Evolutionary conservation across 1,140 invertebrate species (phyloP).

Genomic region (Cecropterus lyciades): DNA sequence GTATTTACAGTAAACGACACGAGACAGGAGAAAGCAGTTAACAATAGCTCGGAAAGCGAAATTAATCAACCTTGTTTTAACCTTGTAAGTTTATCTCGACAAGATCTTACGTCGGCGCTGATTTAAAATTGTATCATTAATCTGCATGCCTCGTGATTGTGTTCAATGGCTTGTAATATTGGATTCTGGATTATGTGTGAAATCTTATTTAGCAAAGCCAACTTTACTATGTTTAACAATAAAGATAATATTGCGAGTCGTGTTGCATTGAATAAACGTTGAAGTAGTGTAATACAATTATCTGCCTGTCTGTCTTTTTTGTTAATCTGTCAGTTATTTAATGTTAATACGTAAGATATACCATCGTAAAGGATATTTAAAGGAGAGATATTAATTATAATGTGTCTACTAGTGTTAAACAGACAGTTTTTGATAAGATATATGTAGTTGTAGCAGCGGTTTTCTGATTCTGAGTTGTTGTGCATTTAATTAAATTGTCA

Average conservation of each 20-base stretch:
- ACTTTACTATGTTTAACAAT: slow-evolving; percentile 9
- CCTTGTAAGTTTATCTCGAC: slow-evolving; percentile 33
- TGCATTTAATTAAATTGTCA: too few relatives aligned
- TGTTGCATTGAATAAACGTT: background rate
- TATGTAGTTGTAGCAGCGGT: too few relatives aligned
- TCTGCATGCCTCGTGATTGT: slow-evolving; percentile 25
- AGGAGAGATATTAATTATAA: too few relatives aligned
- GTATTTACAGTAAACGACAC: slow-evolving; percentile 12
- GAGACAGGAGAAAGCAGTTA: slow-evolving; percentile 27
- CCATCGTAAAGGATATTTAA: background rate
- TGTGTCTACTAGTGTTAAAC: too few relatives aligned
- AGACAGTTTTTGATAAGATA: too few relatives aligned
- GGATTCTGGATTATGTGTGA: slow-evolving; percentile 17
- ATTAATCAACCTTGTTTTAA: slow-evolving; percentile 33
- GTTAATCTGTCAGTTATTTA: background rate
- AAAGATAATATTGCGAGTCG: background rate
- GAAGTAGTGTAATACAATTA: slow-evolving; percentile 13
- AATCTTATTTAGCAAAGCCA: background rate
- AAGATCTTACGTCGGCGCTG: slow-evolving; percentile 29
- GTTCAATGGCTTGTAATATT: slow-evolving; percentile 35
- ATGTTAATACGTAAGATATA: too few relatives aligned
- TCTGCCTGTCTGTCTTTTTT: slow-evolving; percentile 15
- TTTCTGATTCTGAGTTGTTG: too few relatives aligned
- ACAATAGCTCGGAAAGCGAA: slow-evolving; percentile 16
- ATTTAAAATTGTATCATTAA: slow-evolving; percentile 34